These are phyloP conservation scores for Ursus arctos DNA, from an alignment of 2,113 vertebrate species.

Conservation along the genomic window DNA sequence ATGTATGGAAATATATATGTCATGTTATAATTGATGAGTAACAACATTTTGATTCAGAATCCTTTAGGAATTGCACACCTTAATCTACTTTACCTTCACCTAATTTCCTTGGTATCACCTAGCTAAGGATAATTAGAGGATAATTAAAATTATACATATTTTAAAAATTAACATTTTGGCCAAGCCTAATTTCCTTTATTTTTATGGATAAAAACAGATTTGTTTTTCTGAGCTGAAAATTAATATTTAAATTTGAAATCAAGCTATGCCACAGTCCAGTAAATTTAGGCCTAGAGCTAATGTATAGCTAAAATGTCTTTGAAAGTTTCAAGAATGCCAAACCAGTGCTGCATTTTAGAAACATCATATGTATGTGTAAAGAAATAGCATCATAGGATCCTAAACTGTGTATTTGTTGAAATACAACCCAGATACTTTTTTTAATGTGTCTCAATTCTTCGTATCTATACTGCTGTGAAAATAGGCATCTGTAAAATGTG, in stretches of 20 bases:
- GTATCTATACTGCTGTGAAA: not conserved
- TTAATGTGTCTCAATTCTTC: not conserved
- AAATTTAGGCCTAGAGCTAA: not conserved
- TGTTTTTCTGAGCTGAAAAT: constrained; percentile 48
- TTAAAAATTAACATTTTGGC: not conserved
- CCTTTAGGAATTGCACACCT: not conserved
- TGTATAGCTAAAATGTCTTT: not conserved
- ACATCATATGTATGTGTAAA: not conserved
- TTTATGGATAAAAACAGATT: not conserved
- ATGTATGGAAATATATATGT: not conserved
- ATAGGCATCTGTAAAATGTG: not conserved
- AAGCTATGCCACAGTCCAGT: not conserved
- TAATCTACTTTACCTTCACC: not conserved
- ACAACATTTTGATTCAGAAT: constrained; percentile 29
- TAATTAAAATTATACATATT: constrained; percentile 41
- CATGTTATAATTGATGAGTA: not conserved
- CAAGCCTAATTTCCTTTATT: not conserved
- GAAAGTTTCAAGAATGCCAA: constrained; percentile 29
- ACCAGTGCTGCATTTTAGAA: not conserved
- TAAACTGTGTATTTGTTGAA: not conserved
- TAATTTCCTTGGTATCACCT: not conserved
- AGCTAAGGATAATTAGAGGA: not conserved
- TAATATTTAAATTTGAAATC: constrained; percentile 28
- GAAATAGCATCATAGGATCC: not conserved
- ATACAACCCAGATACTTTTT: not conserved